Base-by-base conservation (phyloP, 2,888 invertebrate species). In the Drosophila neonasuta region DNA sequence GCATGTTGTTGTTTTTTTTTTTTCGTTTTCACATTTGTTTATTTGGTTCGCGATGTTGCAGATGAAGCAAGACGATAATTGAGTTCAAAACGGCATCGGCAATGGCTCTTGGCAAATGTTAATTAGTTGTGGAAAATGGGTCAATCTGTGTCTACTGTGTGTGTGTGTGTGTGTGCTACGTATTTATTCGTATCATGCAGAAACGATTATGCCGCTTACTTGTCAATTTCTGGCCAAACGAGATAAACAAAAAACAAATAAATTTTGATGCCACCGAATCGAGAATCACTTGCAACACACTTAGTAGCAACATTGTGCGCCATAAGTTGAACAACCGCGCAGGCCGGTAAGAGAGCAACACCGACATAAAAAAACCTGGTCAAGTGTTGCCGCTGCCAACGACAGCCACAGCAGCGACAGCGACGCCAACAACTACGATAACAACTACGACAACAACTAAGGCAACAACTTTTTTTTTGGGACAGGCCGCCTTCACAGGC, bases 31-130 rank as follows among this genome's bases (percentile, higher is more conserved):
- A 29, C 34, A 48, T 57, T 55, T 57, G 55, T 59, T 59, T 58
- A 45, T 62, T 59, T 60, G 45, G 32, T 45, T 56, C 58, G 58
- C 58, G 50, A 50, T 42, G 36, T 13, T 45, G 73, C 60, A 42
- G 76, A 77, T 86, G 80, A 74, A 78, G 87, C 70, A 86, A 82
- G 69, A 82, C 65, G 79, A 87, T 87, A 87, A 87, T 83, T 87
- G 84, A 86, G 85, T 84, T 79, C 79, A 86, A 81, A 80, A 56
- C 80, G 72, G 13, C 39, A 15, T 13, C 39, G 72, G 63, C 84
- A 71, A 68, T 65, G 74, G 61, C 59, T 74, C 83, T 87, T 87
- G 75, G 82, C 75, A 82, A 82, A 82, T 87, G 87, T 85, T 87
- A 85, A 82, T 87, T 85, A 85, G 80, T 70, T 80, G 72, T 60